Evolutionary conservation across 2,888 invertebrate genomes (phyloP).

Genomic region (Apamea crenata): DNA sequence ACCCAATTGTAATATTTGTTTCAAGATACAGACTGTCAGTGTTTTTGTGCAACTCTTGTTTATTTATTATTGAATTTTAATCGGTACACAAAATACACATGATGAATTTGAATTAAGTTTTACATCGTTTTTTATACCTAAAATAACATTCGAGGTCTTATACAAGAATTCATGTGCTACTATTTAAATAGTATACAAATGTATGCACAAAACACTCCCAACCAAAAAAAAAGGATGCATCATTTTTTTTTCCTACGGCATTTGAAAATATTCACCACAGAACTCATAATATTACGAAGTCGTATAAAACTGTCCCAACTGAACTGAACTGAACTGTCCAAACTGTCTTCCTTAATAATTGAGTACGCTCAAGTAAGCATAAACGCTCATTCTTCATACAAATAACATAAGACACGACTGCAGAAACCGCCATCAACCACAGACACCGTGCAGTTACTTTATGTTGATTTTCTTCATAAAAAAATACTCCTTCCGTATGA

Average conservation of each 20-base stretch:
- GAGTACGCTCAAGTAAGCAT: conserved; percentile 13
- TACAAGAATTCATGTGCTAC: background rate
- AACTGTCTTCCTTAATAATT: conserved; percentile 6
- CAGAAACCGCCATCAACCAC: conserved; percentile 46
- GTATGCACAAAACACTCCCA: background rate
- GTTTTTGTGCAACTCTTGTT: background rate
- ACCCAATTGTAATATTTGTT: background rate
- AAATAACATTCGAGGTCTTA: background rate
- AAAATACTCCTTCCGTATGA: conserved; percentile 19
- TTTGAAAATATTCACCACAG: background rate
- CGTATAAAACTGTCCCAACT: conserved; percentile 8
- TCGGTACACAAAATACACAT: background rate
- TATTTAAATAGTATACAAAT: background rate
- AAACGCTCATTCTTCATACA: conserved; percentile 41
- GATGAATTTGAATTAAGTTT: background rate
- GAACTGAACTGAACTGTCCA: no score
- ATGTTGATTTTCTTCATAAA: conserved; percentile 39
- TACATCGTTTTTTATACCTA: background rate
- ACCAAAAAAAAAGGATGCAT: background rate
- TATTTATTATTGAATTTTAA: background rate
- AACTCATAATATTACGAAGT: background rate
- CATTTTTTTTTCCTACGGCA: background rate
- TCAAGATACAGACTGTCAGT: background rate
- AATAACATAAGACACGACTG: conserved; percentile 41
- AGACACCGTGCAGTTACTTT: conserved; percentile 37